A percentile compares a stretch with the other conserved stretches of the same genome.
Conservation (phyloP, 2,888 invertebrate species). For the Lingula anatina region DNA sequence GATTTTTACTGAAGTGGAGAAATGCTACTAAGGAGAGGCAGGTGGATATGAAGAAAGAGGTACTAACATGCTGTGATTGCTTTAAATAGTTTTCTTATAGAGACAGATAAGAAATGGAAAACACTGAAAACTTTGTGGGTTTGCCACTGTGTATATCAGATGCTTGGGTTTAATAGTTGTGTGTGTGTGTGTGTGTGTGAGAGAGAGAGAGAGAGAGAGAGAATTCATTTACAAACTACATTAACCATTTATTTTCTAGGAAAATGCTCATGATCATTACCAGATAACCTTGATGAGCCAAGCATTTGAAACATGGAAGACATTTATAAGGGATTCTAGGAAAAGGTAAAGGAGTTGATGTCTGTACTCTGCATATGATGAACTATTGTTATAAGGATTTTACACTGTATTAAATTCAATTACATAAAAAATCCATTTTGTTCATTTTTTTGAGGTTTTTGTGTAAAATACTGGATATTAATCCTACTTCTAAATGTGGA, state of each 20-base stretch:
- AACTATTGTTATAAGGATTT: too few species aligned
- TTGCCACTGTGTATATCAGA: too few species aligned
- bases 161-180: too few species aligned
- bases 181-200: too few species aligned
- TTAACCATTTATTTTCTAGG: constrained; percentile 15
- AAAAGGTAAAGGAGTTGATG: too few species aligned
- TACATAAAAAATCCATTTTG: neutral
- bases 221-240: too few species aligned
- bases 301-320: constrained; percentile 18
- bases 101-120: too few species aligned
- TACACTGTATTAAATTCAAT: neutral
- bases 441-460: neutral
- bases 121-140: too few species aligned
- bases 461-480: too few species aligned
- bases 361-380: too few species aligned
- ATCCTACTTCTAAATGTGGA: too few species aligned
- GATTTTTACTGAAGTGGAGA: constrained; percentile 28
- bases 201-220: too few species aligned
- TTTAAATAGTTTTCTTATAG: neutral
- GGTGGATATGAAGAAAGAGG: constrained; percentile 21
- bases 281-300: constrained; percentile 11
- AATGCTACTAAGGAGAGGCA: constrained; percentile 12
- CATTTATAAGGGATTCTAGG: constrained; percentile 15
- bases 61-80: constrained; percentile 3
- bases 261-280: constrained; percentile 21